Base-by-base conservation (phyloP, 2,113 vertebrate species). In the Pipa parva region DNA sequence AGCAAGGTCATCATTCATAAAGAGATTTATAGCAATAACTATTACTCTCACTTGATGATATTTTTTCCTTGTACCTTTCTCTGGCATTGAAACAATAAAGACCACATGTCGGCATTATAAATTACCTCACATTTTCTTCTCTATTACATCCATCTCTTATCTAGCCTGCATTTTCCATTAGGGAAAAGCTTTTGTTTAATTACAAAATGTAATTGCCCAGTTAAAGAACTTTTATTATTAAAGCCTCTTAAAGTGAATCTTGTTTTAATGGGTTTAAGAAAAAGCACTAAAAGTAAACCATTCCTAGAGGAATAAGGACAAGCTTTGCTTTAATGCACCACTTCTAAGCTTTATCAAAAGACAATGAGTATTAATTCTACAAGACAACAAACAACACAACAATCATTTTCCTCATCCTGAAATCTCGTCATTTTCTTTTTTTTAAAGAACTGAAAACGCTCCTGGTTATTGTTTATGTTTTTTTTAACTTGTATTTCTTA, bases 1-100 rank as follows among this genome's bases (percentile, higher is more conserved):
- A 36, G 42, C 64, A 67, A 67, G 55, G 64, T 59, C 45, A 59
- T 67, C 42, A 37, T 22, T 66, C 54, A 58, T 6, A 50, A 8
- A 49, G 57, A 58, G 64, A 67, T 67, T 42, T 67, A 67, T 67
- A 31, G 28, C 28, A 26, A 67, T 22, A 67, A 31, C 21, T 49
- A 67, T 49, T 36, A 48, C 64, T 67, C 42, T 28, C 21, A 59
- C 28, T 50, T 59, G 42, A 25, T 7, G 8, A 25, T 25, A 50
- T 27, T 50, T 50, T 22, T 39, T 57, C 37, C 37, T 17, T 29
- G 29, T 39, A 31, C 37, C 63, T 46, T 29, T 25, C 51, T 29
- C 39, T 9, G 33, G 27, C 5, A 58, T 67, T 42, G 46, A 20
- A n/a, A 58, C 25, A 48, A 66, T 66, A 49, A 66, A 66, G 27